These are phyloP conservation scores for Pantherophis alleghaniensis DNA, from an alignment of 2,797 vertebrate species.

Conservation along the genomic window DNA sequence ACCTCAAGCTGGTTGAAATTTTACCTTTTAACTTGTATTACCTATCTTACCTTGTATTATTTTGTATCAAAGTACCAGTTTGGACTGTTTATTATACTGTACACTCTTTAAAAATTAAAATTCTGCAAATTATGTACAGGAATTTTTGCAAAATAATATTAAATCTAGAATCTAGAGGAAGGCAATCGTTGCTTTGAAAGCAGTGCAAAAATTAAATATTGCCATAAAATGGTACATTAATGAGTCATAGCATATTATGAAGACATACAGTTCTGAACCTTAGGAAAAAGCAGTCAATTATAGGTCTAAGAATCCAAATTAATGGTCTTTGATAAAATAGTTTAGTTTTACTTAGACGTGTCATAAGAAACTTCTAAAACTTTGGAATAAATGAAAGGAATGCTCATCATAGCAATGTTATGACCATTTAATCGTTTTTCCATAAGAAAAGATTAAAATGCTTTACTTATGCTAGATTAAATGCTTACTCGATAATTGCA, in stretches of 20 bases:
- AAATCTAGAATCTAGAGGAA: background rate
- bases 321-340: background rate
- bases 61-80: background rate
- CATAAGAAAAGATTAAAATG: slow-evolving; percentile 80
- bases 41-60: background rate
- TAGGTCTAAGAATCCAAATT: background rate
- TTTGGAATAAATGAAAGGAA: slow-evolving; percentile 67
- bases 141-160: background rate
- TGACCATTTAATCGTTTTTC: slow-evolving; percentile 78
- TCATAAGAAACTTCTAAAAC: slow-evolving; percentile 62
- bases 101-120: background rate
- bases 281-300: background rate
- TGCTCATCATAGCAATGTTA: slow-evolving; percentile 67
- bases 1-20: background rate
- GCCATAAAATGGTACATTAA: background rate
- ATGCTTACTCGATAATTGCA: slow-evolving; percentile 81
- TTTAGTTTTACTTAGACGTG: slow-evolving; percentile 43
- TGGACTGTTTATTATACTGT: background rate
- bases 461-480: slow-evolving; percentile 77
- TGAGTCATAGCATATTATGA: background rate
- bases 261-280: background rate
- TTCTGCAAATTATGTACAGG: background rate
- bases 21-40: background rate
- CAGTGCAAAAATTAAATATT: background rate
- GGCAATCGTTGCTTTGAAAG: background rate